Percentiles rank a stretch among this genome's conserved stretches.
Conservation (phyloP, 1,140 invertebrate genomes). For the Hycleus cichorii region DNA sequence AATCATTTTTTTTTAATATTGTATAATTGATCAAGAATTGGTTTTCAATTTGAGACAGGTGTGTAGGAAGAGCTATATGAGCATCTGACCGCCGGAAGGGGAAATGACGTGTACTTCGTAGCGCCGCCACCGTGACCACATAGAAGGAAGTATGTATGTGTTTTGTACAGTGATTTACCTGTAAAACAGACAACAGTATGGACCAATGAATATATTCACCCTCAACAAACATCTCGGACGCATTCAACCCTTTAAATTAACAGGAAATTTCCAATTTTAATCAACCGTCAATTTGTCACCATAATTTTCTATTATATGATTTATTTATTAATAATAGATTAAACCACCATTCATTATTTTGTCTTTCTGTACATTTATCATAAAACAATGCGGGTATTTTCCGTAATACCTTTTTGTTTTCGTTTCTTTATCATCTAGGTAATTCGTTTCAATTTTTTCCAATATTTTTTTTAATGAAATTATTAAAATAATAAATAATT, state of each 20-base stretch:
- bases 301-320: too few species aligned
- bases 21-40: too few species aligned
- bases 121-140: conserved; percentile 25
- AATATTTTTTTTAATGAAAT: background rate
- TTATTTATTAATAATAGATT: too few species aligned
- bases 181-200: background rate
- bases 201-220: background rate
- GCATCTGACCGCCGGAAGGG: conserved; percentile 22
- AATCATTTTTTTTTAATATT: too few species aligned
- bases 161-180: conserved; percentile 28
- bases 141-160: conserved; percentile 21
- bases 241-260: background rate
- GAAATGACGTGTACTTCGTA: conserved; percentile 24
- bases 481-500: background rate
- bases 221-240: background rate
- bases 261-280: conserved; percentile 7
- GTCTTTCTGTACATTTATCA: too few species aligned
- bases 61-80: conserved; percentile 1
- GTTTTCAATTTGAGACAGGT: conserved; percentile 1
- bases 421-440: too few species aligned
- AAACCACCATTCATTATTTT: too few species aligned
- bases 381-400: too few species aligned
- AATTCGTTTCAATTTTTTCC: too few species aligned
- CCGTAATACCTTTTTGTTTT: too few species aligned
- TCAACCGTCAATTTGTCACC: too few species aligned